Evolutionary conservation across 2,888 invertebrate genomes (phyloP).

Genomic region (Pyrrhosoma nymphula): DNA sequence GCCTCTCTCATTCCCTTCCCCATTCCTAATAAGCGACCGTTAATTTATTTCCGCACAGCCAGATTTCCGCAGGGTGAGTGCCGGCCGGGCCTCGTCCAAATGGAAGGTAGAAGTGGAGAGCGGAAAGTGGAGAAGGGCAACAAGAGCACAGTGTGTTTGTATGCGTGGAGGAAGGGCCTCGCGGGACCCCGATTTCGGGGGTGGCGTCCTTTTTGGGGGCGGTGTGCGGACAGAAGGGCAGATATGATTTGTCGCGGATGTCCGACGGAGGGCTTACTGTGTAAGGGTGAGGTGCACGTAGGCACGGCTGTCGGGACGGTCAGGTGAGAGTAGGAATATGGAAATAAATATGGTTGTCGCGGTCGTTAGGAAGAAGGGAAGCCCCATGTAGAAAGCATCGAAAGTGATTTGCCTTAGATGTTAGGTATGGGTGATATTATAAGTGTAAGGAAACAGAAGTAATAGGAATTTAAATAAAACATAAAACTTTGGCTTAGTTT

Average conservation of each 20-base stretch:
- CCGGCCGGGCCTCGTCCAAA: background rate
- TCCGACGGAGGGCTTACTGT: background rate
- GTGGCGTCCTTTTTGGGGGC: background rate
- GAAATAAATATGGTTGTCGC: too few relatives aligned
- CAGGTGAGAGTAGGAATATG: background rate
- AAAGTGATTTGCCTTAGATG: too few relatives aligned
- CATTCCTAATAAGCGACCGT: background rate
- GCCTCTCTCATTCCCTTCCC: background rate
- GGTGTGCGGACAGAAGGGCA: background rate
- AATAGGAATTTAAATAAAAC: too few relatives aligned
- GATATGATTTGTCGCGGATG: background rate
- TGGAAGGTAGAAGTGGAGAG: background rate
- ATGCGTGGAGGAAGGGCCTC: background rate
- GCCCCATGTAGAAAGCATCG: too few relatives aligned
- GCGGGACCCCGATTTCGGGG: background rate
- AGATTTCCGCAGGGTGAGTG: background rate
- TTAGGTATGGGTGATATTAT: too few relatives aligned
- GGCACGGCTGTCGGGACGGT: background rate
- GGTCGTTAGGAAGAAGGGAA: background rate
- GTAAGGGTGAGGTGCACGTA: background rate
- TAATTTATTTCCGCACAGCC: background rate
- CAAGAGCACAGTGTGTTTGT: background rate
- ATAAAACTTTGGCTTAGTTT: too few relatives aligned
- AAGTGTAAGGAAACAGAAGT: too few relatives aligned
- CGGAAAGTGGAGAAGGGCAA: background rate